A percentile compares a stretch with the other conserved stretches of the same genome.
These are phyloP conservation scores for Desmophyllum pertusum DNA, from an alignment of 92 coral and sea anemone genomes.

Conservation along the genomic window DNA sequence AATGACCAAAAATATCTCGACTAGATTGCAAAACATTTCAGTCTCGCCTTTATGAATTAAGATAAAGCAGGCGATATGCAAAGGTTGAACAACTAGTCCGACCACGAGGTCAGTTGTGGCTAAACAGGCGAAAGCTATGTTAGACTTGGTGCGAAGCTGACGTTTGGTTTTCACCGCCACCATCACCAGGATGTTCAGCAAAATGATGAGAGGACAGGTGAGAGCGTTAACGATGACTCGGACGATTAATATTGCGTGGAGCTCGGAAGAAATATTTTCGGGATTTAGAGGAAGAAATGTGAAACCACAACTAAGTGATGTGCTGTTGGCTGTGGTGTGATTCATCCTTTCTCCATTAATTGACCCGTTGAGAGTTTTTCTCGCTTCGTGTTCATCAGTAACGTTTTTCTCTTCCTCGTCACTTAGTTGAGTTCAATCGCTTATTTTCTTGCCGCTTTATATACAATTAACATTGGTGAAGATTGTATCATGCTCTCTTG, in stretches of 20 bases:
- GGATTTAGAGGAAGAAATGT: background rate
- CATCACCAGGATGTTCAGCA: background rate
- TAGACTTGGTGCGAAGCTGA: slow-evolving; percentile 7
- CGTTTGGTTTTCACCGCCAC: background rate
- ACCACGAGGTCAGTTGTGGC: background rate
- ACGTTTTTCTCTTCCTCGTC: background rate
- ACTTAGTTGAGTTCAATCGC: no score
- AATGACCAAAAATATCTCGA: background rate
- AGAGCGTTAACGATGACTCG: background rate
- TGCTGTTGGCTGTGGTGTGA: background rate
- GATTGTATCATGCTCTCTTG: no score
- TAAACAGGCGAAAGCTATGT: background rate
- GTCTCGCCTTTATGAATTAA: background rate
- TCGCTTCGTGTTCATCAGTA: background rate
- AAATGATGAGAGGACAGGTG: slow-evolving; percentile 1
- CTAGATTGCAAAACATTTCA: background rate
- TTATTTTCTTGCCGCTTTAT: no score
- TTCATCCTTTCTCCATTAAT: background rate
- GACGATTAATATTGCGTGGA: background rate
- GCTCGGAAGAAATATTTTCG: background rate
- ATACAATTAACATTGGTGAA: no score
- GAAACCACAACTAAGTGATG: background rate
- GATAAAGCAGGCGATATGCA: background rate
- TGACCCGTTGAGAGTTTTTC: no score
- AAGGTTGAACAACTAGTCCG: background rate